Base-by-base conservation (phyloP, 2,888 invertebrate species). In the Torymus aiolomorphi region DNA sequence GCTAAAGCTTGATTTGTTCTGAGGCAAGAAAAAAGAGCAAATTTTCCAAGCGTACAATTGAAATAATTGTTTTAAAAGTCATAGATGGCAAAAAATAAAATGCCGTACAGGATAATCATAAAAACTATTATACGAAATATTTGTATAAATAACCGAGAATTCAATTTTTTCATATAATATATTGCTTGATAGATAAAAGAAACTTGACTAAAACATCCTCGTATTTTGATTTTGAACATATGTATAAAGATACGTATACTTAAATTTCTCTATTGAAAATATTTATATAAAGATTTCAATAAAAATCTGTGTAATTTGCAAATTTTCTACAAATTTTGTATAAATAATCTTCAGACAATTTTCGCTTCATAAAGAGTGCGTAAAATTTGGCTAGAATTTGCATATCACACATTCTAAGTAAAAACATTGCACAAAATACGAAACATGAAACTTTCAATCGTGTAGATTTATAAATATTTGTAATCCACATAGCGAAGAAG, bases 251-350 rank as follows among this genome's bases (percentile, higher is more conserved):
- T 65, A 62, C 56, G 13, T 57, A 59, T 65, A 42, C 24, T 66
- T 75, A 16, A 66, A 59, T 75, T 66, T 75, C 42, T 75, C 75
- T 75, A 57, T 54, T 14, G 12, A 65, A 72, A 42, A 62, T 72
- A 72, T 72, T 62, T 63, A 56, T 74, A 74, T 74, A 65, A 65
- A 52, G 24, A 78, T 57, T 72, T 76, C 70, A 59, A 52, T 52
- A 75, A 75, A 52, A 18, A 78, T 20, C n/a, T 56, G 54, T 57
- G 79, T 65, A 70, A 79, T 75, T 79, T 79, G 70, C 70, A 65
- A 79, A 59, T 79, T 79, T 79, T 79, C 65, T 79, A 79, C 79
- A 79, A 75, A 75, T 79, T 79, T 79, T 79, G 42, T 75, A 78
- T 74, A 79, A 65, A 65, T 61, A 59, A 56, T 65, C 51, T 67